Evolutionary conservation across 2,888 invertebrate genomes (phyloP), one percentile per base, ranked within the genome.

Genomic region (Lepidonotus clava): DNA sequence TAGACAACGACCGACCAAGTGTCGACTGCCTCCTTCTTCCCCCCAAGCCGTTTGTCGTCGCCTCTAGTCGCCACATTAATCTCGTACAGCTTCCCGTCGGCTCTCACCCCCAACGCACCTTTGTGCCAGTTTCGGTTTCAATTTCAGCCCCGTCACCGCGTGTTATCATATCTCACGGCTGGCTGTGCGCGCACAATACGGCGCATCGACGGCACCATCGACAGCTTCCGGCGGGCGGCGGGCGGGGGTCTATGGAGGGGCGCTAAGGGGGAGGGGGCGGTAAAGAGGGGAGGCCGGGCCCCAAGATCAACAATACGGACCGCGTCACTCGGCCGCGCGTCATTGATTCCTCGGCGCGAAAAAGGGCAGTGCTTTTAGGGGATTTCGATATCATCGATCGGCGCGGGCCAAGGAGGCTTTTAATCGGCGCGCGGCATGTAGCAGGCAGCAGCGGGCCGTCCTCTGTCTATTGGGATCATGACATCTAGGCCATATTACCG

Each of bases 121-220:
- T 34, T 38, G 71, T 38, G 71, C 36, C 21, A 38, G 36, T 71
- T 38, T 38, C n/a, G 71, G 71, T 71, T 38, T 71, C 71, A 71
- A 34, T 71, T 71, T 71, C 71, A 24, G 71, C 34, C 36, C 71
- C 71, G 34, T 71, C 71, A 24, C 36, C 71, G 38, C 71, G 71
- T 71, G 71, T 71, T 71, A 71, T 38, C 71, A 71, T 71, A 71
- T 71, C 71, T 71, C 71, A 71, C 71, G 71, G 71, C 36, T 71
- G n/a, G 38, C 71, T 38, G 71, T 71, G 36, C 38, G 71, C 71
- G 24, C 71, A 71, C 71, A 71, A 71, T 71, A 21, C 71, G 36
- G 71, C 38, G 71, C 71, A 71, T 71, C 71, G 71, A 71, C 71
- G 36, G 34, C 71, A 71, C 71, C 71, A 71, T 71, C 71, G 38